These are phyloP conservation scores for Ictalurus furcatus DNA, from an alignment of 2,113 vertebrate genomes.

Conservation along the genomic window DNA sequence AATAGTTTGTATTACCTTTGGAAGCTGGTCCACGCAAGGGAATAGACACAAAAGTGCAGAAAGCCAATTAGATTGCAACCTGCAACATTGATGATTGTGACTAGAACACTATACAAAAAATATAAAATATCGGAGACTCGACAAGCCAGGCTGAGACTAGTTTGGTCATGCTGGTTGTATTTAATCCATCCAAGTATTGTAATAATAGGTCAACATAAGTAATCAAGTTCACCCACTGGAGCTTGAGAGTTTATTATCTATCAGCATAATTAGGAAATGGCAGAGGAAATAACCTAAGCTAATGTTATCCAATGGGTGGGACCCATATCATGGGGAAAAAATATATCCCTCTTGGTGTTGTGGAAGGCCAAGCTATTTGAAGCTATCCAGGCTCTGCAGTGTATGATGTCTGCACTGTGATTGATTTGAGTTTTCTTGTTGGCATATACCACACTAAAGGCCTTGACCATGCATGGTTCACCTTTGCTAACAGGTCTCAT, in stretches of 20 bases:
- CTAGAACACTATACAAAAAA: background rate
- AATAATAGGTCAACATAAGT: background rate
- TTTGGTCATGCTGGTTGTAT: background rate
- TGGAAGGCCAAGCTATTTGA: background rate
- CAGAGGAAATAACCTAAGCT: background rate
- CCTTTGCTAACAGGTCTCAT: background rate
- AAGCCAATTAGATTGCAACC: background rate
- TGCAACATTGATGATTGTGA: background rate
- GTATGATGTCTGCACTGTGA: background rate
- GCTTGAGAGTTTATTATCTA: background rate
- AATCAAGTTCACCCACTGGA: background rate
- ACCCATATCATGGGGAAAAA: background rate
- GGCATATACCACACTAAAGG: background rate
- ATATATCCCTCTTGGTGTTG: background rate
- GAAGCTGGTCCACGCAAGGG: background rate
- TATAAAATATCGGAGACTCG: background rate
- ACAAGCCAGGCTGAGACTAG: background rate
- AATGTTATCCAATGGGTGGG: background rate
- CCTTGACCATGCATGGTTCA: background rate
- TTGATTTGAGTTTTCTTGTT: background rate
- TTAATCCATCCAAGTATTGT: background rate
- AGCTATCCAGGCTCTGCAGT: background rate
- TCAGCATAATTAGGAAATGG: background rate
- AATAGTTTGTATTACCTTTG: background rate
- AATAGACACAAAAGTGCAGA: background rate